A percentile compares a stretch with the other conserved stretches of the same genome.
These are phyloP conservation scores for Tipula confusa DNA, from an alignment of 2,888 invertebrate genomes.

Conservation along the genomic window DNA sequence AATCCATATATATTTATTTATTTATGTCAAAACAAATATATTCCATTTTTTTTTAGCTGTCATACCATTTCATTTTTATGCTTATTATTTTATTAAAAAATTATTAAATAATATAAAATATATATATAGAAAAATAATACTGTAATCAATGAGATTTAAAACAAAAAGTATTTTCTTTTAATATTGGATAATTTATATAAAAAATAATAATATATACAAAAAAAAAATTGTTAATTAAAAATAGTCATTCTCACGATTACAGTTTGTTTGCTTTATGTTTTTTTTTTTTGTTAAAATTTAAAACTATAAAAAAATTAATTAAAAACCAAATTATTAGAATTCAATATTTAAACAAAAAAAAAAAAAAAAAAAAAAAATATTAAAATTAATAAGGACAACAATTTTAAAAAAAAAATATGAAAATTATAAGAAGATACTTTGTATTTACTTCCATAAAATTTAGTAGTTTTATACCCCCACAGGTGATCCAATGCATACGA, in stretches of 20 bases:
- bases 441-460: slow-evolving; percentile 31
- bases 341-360: not conserved
- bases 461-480: slow-evolving; percentile 31
- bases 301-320: slow-evolving; percentile 21
- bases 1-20: not conserved
- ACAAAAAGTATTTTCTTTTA: slow-evolving; percentile 4
- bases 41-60: not conserved
- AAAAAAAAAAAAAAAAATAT: too few species aligned
- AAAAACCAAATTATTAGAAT: not conserved
- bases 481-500: slow-evolving; percentile 12
- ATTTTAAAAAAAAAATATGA: not conserved
- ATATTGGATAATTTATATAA: slow-evolving; percentile 25
- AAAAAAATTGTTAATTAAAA: slow-evolving; percentile 27
- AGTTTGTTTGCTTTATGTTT: slow-evolving; percentile 31
- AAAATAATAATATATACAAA: not conserved
- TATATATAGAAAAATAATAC: slow-evolving; percentile 14
- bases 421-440: slow-evolving; percentile 14
- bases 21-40: slow-evolving; percentile 15
- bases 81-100: slow-evolving; percentile 27
- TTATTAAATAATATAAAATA: slow-evolving; percentile 16
- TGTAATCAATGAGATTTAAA: slow-evolving; percentile 29
- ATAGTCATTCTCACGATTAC: slow-evolving; percentile 28
- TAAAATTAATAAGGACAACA: slow-evolving; percentile 25
- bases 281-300: slow-evolving; percentile 30
- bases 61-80: slow-evolving; percentile 27